A percentile compares a stretch with the other conserved stretches of the same genome.
These are phyloP conservation scores for Synanthedon myopaeformis DNA, from an alignment of 2,888 invertebrate genomes.

Conservation along the genomic window DNA sequence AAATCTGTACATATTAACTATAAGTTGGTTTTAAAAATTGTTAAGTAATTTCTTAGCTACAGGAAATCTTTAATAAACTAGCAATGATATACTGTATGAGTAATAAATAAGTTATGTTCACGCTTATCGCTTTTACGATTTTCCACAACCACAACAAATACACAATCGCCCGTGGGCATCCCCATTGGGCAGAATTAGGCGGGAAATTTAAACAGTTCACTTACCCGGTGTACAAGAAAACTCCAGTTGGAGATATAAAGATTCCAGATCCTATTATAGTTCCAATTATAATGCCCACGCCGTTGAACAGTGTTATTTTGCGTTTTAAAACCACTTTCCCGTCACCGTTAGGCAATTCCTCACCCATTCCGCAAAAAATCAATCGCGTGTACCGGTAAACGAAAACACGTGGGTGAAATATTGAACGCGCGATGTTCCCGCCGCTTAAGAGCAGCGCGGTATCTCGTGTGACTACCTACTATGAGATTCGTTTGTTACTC, in stretches of 20 bases:
- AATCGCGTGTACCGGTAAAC: constrained; percentile 41
- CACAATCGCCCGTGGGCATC: background rate
- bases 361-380: constrained; percentile 65
- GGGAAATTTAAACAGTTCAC: constrained; percentile 37
- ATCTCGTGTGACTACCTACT: constrained; percentile 7
- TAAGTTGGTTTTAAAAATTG: too few relatives aligned
- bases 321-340: constrained; percentile 80
- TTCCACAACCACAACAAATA: background rate
- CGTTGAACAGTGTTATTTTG: constrained; percentile 86
- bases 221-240: constrained; percentile 74
- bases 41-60: too few relatives aligned
- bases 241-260: constrained; percentile 91
- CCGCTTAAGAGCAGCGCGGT: constrained; percentile 21
- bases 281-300: constrained; percentile 89
- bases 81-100: too few relatives aligned
- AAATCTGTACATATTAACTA: too few relatives aligned
- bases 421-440: background rate
- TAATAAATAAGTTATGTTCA: too few relatives aligned
- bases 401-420: constrained; percentile 9
- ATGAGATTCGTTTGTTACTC: constrained; percentile 13
- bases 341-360: constrained; percentile 49
- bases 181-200: constrained; percentile 14
- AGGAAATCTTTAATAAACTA: too few relatives aligned
- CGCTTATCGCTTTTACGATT: too few relatives aligned
- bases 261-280: constrained; percentile 93